A percentile compares a stretch with the other conserved stretches of the same genome.
Conservation (phyloP, 1,140 invertebrate genomes). For the Eumeta japonica region DNA sequence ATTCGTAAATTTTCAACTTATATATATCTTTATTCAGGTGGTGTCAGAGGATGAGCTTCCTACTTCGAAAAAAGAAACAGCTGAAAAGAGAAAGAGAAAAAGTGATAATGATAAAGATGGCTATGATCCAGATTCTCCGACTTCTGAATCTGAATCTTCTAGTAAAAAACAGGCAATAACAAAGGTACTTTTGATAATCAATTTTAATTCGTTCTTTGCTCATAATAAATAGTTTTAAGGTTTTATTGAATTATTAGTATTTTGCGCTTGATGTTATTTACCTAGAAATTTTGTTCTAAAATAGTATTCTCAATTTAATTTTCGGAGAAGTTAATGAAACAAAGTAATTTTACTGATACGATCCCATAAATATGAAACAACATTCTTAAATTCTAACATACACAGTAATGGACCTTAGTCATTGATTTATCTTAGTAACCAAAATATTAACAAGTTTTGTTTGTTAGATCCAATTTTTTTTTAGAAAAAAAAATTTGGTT, state of each 20-base stretch:
- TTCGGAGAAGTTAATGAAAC: conserved; percentile 3
- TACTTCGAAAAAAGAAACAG: conserved; percentile 46
- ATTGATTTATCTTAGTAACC: no score
- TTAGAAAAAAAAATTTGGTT: no score
- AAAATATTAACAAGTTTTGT: no score
- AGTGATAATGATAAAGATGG: conserved; percentile 53
- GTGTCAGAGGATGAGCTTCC: conserved; percentile 79
- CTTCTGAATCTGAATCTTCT: conserved; percentile 68
- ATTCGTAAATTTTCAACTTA: conserved; percentile 1
- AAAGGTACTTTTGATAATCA: conserved; percentile 34
- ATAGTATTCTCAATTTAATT: no score
- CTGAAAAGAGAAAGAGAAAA: conserved; percentile 55
- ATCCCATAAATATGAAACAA: no score
- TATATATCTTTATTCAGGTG: conserved; percentile 21
- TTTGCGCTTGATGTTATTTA: no score
- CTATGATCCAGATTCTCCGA: conserved; percentile 77
- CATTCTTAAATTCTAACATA: no score
- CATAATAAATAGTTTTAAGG: conserved; percentile 5
- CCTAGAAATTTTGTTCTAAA: no score
- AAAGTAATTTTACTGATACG: no score
- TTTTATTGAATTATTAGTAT: conserved; percentile 5
- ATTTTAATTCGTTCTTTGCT: no score
- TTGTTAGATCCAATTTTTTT: no score
- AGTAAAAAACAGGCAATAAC: conserved; percentile 65
- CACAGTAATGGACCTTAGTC: no score